Evolutionary conservation across 2,888 invertebrate species (phyloP).

Genomic region (Tetanocera ferruginea): DNA sequence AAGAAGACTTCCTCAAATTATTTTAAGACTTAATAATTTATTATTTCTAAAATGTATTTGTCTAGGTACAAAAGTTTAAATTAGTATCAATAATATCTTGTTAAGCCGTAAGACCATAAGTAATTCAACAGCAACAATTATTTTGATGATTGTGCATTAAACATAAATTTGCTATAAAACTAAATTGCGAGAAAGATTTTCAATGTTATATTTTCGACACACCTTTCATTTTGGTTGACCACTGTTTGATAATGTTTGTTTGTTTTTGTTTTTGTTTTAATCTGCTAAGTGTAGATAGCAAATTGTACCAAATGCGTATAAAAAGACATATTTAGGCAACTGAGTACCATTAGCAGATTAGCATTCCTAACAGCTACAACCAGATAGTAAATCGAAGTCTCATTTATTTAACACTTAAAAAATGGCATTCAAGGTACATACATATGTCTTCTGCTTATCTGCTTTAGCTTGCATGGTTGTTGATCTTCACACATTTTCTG

Average conservation of each 20-base stretch:
- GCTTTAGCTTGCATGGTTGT: not conserved
- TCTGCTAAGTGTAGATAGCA: not conserved
- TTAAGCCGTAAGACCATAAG: not conserved
- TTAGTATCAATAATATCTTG: not conserved
- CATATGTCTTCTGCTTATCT: not conserved
- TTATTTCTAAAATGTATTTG: no score
- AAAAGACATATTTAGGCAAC: not conserved
- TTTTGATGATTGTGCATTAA: not conserved
- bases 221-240: conserved; percentile 22
- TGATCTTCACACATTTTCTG: not conserved
- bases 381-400: conserved; percentile 10
- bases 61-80: no score
- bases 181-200: not conserved
- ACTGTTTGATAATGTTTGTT: not conserved
- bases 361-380: conserved; percentile 43
- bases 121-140: not conserved
- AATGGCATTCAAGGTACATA: conserved; percentile 50
- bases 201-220: conserved; percentile 36
- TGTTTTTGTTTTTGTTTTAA: not conserved
- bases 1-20: no score
- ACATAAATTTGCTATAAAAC: not conserved
- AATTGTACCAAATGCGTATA: conserved; percentile 3
- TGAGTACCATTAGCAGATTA: conserved; percentile 34
- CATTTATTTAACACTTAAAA: conserved; percentile 19
- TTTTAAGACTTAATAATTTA: no score